phyloP scores from a whole-genome alignment of 2,113 vertebrate genomes.

The Stegostoma tigrinum region DNA sequence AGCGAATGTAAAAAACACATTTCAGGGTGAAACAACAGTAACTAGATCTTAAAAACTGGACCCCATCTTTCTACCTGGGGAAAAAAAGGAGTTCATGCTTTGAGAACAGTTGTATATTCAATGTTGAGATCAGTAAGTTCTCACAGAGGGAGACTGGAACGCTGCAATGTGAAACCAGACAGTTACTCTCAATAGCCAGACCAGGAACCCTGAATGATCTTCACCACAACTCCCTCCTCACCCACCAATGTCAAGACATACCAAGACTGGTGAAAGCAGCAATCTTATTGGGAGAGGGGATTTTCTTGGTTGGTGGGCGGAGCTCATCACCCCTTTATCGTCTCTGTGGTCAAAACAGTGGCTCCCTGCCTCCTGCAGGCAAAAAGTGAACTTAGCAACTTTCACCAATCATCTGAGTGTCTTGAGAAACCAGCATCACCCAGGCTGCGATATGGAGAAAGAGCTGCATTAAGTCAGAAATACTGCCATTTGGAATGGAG shows the following conservation, averaged over 20 bases:
- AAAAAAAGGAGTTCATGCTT: background rate
- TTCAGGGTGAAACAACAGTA: background rate
- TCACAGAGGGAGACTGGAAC: background rate
- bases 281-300: too few species aligned
- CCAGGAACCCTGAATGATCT: background rate
- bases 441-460: background rate
- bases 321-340: too few species aligned
- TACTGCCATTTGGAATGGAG: background rate
- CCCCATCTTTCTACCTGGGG: background rate
- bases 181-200: background rate
- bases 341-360: too few species aligned
- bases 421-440: background rate
- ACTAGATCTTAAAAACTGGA: background rate
- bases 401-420: background rate
- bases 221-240: background rate
- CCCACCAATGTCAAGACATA: too few species aligned
- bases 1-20: background rate
- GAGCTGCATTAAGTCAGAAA: background rate
- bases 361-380: too few species aligned
- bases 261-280: too few species aligned
- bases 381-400: background rate
- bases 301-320: too few species aligned
- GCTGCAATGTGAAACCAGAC: background rate
- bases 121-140: background rate
- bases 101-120: background rate